Percentiles rank a stretch among this genome's conserved stretches.
Evolutionary conservation across 2,888 invertebrate species (phyloP).

Genomic region (Polydrusus cervinus): DNA sequence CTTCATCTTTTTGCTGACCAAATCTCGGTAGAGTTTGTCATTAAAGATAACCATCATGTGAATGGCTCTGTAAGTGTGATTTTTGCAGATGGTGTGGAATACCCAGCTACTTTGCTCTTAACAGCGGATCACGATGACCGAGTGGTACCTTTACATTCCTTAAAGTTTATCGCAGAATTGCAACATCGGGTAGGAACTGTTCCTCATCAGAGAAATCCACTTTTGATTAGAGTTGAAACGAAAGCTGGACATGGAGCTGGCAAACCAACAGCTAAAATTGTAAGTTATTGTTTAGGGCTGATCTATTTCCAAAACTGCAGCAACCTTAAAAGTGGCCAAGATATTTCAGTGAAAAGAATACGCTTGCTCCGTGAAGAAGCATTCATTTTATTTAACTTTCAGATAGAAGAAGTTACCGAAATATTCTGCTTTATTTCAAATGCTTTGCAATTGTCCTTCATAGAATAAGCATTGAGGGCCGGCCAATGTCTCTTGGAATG

Average conservation of each 20-base stretch:
- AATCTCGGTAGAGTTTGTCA: too few species aligned
- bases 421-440: constrained; percentile 89
- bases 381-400: constrained; percentile 66
- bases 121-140: constrained; percentile 99
- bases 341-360: too few species aligned
- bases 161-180: constrained; percentile 94
- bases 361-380: too few species aligned
- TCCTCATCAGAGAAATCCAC: constrained; percentile 84
- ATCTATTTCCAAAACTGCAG: too few species aligned
- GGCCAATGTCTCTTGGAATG: neutral
- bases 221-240: constrained; percentile 92
- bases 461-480: constrained; percentile 36
- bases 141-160: constrained; percentile 97
- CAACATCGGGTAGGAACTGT: constrained; percentile 82
- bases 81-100: constrained; percentile 75
- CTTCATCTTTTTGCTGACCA: too few species aligned
- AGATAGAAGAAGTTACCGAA: constrained; percentile 96
- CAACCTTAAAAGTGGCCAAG: too few species aligned
- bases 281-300: constrained; percentile 70
- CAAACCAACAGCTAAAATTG: constrained; percentile 95
- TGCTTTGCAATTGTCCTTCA: constrained; percentile 76
- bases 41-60: too few species aligned
- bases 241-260: constrained; percentile 98
- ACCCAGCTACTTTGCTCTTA: constrained; percentile 92
- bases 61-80: too few species aligned